These are phyloP conservation scores for Pseudopodoces humilis DNA, from an alignment of 2,113 vertebrate species.

Conservation along the genomic window DNA sequence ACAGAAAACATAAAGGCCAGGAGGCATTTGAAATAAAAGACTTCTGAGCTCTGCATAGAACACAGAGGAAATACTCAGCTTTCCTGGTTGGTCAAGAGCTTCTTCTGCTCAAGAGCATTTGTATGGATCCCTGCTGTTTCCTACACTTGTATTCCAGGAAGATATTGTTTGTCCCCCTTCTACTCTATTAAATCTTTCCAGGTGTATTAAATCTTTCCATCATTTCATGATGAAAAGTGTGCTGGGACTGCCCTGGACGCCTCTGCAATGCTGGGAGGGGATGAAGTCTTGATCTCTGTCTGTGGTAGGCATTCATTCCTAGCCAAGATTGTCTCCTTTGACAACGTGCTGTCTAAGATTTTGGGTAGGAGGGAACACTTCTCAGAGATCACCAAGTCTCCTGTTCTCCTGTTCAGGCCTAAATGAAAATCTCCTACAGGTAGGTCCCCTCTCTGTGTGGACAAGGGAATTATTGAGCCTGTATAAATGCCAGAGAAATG, in stretches of 20 bases:
- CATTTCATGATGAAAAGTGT: neutral
- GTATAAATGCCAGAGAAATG: neutral
- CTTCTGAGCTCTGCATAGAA: neutral
- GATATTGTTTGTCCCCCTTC: neutral
- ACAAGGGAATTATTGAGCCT: neutral
- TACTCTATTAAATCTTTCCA: neutral
- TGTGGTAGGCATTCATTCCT: neutral
- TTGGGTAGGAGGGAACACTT: fast-evolving
- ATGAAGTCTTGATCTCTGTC: neutral
- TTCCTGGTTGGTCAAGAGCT: neutral
- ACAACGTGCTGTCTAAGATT: neutral
- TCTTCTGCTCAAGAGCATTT: neutral
- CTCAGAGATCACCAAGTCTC: neutral
- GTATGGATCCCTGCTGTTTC: neutral
- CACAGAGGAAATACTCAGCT: neutral
- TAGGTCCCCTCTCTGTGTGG: neutral
- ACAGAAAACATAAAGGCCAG: neutral
- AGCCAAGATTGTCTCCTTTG: neutral
- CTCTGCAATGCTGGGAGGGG: neutral
- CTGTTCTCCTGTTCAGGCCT: neutral
- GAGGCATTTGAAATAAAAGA: neutral
- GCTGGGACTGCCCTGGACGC: neutral
- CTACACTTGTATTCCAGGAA: neutral
- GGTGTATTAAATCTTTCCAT: neutral
- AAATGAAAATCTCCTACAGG: neutral